Percentiles rank a stretch among this genome's conserved stretches.
Conservation (phyloP, 1,140 invertebrate genomes). For the Prorops nasuta region DNA sequence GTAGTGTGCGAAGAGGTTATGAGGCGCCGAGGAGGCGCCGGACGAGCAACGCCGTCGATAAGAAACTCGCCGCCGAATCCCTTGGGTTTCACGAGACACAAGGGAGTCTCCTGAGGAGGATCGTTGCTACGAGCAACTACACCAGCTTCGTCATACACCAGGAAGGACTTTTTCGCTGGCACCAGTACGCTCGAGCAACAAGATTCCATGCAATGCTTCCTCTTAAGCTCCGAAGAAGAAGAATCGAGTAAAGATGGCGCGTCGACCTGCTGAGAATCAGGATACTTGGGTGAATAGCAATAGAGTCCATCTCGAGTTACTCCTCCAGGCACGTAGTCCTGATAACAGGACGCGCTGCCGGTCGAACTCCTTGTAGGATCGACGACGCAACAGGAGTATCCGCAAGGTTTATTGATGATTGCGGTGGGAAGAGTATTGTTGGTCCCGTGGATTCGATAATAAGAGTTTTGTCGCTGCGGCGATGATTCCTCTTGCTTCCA, state of each 20-base stretch:
- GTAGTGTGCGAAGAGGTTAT: constrained; percentile 33
- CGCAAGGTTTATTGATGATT: constrained; percentile 16
- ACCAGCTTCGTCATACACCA: constrained; percentile 16
- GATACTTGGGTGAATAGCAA: constrained; percentile 38
- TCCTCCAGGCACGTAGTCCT: too few relatives aligned
- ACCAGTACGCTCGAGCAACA: constrained; percentile 31
- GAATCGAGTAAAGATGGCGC: constrained; percentile 8
- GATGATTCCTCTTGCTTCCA: too few relatives aligned
- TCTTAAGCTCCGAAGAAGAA: constrained; percentile 26
- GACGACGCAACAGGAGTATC: constrained; percentile 33
- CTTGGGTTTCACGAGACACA: constrained; percentile 51
- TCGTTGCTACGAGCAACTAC: constrained; percentile 5
- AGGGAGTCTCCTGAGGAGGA: constrained; percentile 45
- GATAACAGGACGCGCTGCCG: constrained; percentile 22
- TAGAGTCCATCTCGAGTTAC: constrained; percentile 20
- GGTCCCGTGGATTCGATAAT: too few relatives aligned
- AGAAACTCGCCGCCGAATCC: constrained; percentile 12
- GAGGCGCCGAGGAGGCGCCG: constrained; percentile 51
- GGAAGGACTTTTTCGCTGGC: constrained; percentile 30
- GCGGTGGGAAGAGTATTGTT: too few relatives aligned
- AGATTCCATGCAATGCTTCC: constrained; percentile 22
- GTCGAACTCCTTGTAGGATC: too few relatives aligned
- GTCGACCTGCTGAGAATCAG: too few relatives aligned
- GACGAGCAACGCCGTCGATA: constrained; percentile 35
- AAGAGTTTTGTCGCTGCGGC: too few relatives aligned